Evolutionary conservation across 2,888 invertebrate species (phyloP).

Genomic region (Calliscelio sp.): DNA sequence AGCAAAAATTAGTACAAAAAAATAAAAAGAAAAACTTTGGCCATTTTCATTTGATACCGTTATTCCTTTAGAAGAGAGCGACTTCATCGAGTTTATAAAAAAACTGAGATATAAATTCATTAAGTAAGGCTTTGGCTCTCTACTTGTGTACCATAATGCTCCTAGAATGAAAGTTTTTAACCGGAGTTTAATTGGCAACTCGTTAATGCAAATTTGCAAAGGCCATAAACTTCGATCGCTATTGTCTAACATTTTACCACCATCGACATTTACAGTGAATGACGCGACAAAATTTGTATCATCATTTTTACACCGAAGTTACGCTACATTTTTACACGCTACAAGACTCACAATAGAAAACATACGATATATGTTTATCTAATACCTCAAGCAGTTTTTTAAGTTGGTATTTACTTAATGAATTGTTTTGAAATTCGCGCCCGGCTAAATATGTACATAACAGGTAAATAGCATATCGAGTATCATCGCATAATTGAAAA

Average conservation of each 20-base stretch:
- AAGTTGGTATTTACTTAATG: constrained; percentile 9
- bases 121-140: background rate
- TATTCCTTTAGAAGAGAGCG: too few species aligned
- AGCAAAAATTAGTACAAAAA: too few species aligned
- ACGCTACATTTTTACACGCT: background rate
- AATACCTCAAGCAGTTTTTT: constrained; percentile 6
- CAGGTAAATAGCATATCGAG: constrained; percentile 8
- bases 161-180: background rate
- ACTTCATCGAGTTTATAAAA: background rate
- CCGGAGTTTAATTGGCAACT: background rate
- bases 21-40: too few species aligned
- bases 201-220: background rate
- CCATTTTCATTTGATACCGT: too few species aligned
- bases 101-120: background rate
- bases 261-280: background rate
- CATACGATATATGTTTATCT: background rate
- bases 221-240: background rate
- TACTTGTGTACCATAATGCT: constrained; percentile 10
- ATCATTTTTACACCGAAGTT: constrained; percentile 10
- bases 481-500: background rate
- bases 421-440: background rate
- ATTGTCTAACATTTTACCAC: constrained; percentile 1
- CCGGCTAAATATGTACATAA: constrained; percentile 3
- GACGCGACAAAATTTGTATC: background rate
- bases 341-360: constrained; percentile 11